These are phyloP conservation scores for Rachycentron canadum DNA, from an alignment of 2,797 vertebrate species.

Conservation along the genomic window DNA sequence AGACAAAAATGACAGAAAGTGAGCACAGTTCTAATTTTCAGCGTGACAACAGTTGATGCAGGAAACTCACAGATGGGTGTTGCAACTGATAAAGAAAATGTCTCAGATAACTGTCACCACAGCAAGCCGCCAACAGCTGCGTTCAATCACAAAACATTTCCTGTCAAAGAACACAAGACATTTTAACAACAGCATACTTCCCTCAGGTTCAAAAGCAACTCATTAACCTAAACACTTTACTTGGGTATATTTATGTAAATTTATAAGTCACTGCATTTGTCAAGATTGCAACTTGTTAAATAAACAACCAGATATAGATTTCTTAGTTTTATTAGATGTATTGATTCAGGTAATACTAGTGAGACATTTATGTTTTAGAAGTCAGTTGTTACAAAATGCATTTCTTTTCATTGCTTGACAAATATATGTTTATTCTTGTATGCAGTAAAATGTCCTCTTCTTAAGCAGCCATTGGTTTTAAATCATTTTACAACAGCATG, in stretches of 20 bases:
- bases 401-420: not conserved
- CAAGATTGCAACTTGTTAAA: not conserved
- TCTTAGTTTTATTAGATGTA: not conserved
- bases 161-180: slow-evolving; percentile 22
- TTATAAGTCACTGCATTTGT: not conserved
- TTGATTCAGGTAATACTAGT: not conserved
- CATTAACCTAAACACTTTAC: not conserved
- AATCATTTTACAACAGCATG: not conserved
- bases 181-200: not conserved
- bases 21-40: slow-evolving; percentile 3
- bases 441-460: too few species aligned
- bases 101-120: slow-evolving; percentile 49
- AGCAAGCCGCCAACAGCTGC: slow-evolving; percentile 26
- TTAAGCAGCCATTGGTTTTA: not conserved
- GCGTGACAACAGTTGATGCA: slow-evolving; percentile 25
- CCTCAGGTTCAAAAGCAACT: not conserved
- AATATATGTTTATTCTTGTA: too few species aligned
- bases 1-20: slow-evolving; percentile 21
- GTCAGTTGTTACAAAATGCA: not conserved
- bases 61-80: slow-evolving; percentile 54
- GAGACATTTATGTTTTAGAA: not conserved
- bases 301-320: not conserved
- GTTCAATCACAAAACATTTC: slow-evolving; percentile 39
- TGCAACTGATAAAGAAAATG: slow-evolving; percentile 45
- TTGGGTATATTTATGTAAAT: not conserved